These are phyloP conservation scores for Cryptomyrus ogoouensis DNA, from an alignment of 2,113 vertebrate genomes.

Conservation along the genomic window DNA sequence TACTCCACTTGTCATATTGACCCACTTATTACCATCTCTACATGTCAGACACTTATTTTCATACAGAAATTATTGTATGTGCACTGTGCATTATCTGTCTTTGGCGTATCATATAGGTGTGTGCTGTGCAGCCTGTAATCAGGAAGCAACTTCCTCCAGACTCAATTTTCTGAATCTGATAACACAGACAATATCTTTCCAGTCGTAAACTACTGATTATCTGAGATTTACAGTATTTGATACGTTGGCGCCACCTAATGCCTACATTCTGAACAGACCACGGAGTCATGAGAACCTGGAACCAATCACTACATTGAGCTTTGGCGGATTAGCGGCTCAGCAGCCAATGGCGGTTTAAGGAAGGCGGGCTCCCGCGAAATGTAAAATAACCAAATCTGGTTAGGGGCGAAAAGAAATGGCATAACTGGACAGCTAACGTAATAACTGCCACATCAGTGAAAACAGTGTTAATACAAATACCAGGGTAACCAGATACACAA, in stretches of 20 bases:
- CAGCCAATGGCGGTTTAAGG: not conserved
- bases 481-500: not conserved
- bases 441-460: not conserved
- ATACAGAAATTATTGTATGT: not conserved
- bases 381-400: conserved; percentile 7
- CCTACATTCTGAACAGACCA: not conserved
- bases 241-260: not conserved
- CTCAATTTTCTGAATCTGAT: not conserved
- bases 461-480: not conserved
- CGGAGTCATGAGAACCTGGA: not conserved
- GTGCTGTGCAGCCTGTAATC: not conserved
- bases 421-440: not conserved
- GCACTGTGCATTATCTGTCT: not conserved
- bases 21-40: not conserved
- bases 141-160: not conserved
- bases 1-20: not conserved
- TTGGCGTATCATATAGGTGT: not conserved
- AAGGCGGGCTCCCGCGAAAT: conserved; percentile 22
- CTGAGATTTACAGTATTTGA: not conserved
- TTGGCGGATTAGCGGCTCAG: not conserved
- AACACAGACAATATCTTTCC: not conserved
- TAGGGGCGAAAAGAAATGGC: not conserved
- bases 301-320: conserved; percentile 9
- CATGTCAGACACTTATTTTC: not conserved
- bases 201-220: not conserved